A percentile compares a stretch with the other conserved stretches of the same genome.
These are phyloP conservation scores for Trichosurus vulpecula DNA, from an alignment of 2,797 vertebrate genomes.

Conservation along the genomic window DNA sequence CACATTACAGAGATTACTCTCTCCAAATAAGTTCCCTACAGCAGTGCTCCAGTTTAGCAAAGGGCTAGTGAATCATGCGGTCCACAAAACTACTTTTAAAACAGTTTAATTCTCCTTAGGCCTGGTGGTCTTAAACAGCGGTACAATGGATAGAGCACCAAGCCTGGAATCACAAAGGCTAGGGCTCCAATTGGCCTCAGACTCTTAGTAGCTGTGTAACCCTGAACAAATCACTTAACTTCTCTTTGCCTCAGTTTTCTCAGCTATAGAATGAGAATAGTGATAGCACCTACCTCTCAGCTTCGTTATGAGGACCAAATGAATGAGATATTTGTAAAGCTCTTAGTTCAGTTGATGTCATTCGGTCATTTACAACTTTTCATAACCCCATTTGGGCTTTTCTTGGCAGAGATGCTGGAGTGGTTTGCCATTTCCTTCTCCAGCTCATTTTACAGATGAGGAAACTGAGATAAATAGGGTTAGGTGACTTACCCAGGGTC, in stretches of 20 bases:
- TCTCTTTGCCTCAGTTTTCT: neutral
- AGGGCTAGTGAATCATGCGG: slow-evolving; percentile 53
- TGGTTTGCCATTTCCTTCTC: neutral
- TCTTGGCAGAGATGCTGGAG: neutral
- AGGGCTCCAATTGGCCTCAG: neutral
- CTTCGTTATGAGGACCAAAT: neutral
- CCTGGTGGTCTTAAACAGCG: neutral
- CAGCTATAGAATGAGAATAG: neutral
- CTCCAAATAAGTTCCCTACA: neutral
- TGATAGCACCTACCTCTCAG: neutral
- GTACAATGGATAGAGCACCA: neutral
- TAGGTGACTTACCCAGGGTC: neutral
- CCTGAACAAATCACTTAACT: neutral
- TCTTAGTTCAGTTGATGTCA: neutral
- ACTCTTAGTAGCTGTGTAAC: neutral
- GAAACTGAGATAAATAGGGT: neutral
- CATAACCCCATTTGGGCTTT: neutral
- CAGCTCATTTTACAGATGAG: neutral
- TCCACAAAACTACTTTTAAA: slow-evolving; percentile 5
- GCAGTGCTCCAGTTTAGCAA: slow-evolving; percentile 62
- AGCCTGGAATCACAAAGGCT: neutral
- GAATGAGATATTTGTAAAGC: neutral
- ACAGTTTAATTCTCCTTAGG: neutral
- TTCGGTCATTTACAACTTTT: neutral
- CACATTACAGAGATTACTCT: slow-evolving; percentile 70